Base-by-base conservation (phyloP, 2,113 vertebrate genomes). In the Malurus elegans region DNA sequence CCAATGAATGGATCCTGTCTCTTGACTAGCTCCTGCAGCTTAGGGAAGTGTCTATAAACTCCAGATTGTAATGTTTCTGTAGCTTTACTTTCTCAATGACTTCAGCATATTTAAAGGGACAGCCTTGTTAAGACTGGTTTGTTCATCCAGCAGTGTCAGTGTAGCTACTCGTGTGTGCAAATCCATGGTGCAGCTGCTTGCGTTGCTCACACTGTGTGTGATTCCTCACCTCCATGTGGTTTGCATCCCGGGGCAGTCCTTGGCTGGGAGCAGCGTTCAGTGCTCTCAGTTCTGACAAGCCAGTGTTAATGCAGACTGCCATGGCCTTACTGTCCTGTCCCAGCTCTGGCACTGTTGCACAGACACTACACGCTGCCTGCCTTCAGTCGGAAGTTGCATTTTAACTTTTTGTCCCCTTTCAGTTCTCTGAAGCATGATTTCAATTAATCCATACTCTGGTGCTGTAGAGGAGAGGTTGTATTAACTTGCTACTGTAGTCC, bases 121-220 rank as follows among this genome's bases (percentile, higher is more conserved):
- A 60, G 95, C 85, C 86, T 88, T 24, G 66, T 62, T 81, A 29
- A 48, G 84, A 34, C 88, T 74, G 97, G 95, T 92, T 88, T 83
- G 90, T 88, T 88, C 88, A 66, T 92, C 16, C 94, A 58, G 76
- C 72, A 88, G 88, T 86, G 90, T 73, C 95, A 84, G 80, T 50
- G 51, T 91, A 90, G 95, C 87, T 73, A 25, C 95, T 82, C 28
- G 62, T 88, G 93, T 87, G 64, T 89, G 85, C 83, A 92, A 51
- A 67, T 86, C 79, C 91, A 16, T 86, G 88, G 82, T 79, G 60
- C 83, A 88, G 87, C 92, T 71, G 94, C 97, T 88, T 71, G 48
- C 81, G 94, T 95, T 75, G 96, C 96, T 97, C 96, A 96, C 96
- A 95, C 96, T 21, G 91, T 96, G 95, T 97, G 96, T 96, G 95